Evolutionary conservation across 1,140 invertebrate genomes (phyloP), one percentile per base, ranked within the genome.

Genomic region (Thalassaphorura encarpata): DNA sequence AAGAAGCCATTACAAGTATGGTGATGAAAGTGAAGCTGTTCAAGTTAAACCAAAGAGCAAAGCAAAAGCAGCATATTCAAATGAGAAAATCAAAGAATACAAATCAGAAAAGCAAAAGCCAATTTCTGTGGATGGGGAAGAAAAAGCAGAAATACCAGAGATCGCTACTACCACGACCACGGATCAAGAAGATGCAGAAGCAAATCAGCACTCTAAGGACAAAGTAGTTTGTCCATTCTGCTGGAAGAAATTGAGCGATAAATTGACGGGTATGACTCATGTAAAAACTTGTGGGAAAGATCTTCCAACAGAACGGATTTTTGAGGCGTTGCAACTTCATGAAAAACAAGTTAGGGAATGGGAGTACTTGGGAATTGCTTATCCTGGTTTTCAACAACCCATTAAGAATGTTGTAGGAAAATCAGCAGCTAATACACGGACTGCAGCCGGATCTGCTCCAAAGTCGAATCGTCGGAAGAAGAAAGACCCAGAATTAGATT

Each of bases 211-310:
- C n/a, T 36, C 11, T 36, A 11, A 11, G 11, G 33, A 36, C 33
- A 36, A 49, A 54, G 26, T 68, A 39, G 58, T 69, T 11, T 76
- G 74, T 60, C 73, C 74, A 0, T 60, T 75, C 27, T 76, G 73
- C 60, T 71, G 73, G 48, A 74, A 72, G 66, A 60, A 50, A 18
- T 68, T 69, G 18, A 69, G 70, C 54, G 69, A 72, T 62, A 58
- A 66, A 21, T 39, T 40, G 4, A 52, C 52, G 26, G 68, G 68
- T 24, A 58, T 53, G 4, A 39, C 65, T n/a, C 76, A 77, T 59
- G 68, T 72, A 52, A 77, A 77, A 64, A 67, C 57, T 41, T 77
- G 76, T 66, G 75, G 73, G 3, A 41, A 57, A 11, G 73, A 72
- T 55, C 69, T 75, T 13, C 68, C 74, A 0, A 71, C 70, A 5